Evolutionary conservation across 1,140 invertebrate species (phyloP).

Genomic region (Panulirus ornatus): DNA sequence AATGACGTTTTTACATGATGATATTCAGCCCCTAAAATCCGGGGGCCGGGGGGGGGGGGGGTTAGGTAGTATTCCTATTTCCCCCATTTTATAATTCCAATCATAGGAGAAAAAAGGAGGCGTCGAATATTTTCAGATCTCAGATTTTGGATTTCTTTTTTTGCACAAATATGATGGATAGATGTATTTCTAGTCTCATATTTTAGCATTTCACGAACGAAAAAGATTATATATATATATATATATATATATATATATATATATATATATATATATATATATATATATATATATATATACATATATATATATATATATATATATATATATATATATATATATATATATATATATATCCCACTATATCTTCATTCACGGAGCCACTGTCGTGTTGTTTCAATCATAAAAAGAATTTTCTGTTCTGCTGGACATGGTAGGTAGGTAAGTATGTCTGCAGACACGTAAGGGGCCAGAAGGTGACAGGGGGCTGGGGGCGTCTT

Average conservation of each 20-base stretch:
- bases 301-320: neutral
- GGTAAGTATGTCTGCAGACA: neutral
- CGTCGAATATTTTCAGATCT: no score
- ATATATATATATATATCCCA: neutral
- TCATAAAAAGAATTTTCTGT: slow-evolving; percentile 14
- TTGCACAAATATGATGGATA: neutral
- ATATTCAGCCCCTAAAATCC: slow-evolving; percentile 6
- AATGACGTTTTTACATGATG: slow-evolving; percentile 9
- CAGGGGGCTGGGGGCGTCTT: neutral
- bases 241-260: neutral
- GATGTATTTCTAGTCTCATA: slow-evolving; percentile 20
- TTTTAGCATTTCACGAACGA: neutral
- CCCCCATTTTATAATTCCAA: slow-evolving; percentile 35
- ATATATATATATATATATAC: neutral
- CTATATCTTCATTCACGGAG: slow-evolving; percentile 46
- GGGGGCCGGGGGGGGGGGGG: no score
- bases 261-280: no score
- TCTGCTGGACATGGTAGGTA: neutral
- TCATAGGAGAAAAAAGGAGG: slow-evolving; percentile 27
- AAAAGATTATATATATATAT: neutral
- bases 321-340: neutral
- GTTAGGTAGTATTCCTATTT: slow-evolving; percentile 28
- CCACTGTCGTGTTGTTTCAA: slow-evolving; percentile 15
- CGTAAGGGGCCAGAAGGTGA: neutral
- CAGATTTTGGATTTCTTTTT: neutral